phyloP scores from a whole-genome alignment of 2,113 vertebrate species.

The Narcine bancroftii region DNA sequence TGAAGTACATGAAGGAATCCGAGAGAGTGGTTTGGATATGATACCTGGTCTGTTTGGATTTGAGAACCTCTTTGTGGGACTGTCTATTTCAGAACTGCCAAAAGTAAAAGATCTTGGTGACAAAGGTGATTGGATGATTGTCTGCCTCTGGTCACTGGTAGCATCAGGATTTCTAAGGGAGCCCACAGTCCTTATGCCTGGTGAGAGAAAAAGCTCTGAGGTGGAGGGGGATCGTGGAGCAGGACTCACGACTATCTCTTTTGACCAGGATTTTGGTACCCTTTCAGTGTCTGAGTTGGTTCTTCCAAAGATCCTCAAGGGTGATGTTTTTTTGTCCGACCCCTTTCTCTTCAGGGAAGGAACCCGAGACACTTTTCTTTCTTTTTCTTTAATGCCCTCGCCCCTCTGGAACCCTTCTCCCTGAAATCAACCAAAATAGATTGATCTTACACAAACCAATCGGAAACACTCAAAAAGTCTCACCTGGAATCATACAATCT shows the following conservation, averaged over 20 bases:
- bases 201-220: constrained; percentile 41
- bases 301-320: background rate
- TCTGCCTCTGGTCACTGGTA: background rate
- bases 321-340: constrained; percentile 46
- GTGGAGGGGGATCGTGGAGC: constrained; percentile 39
- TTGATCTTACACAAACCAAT: background rate
- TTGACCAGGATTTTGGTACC: background rate
- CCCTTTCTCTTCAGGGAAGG: constrained; percentile 58
- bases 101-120: background rate
- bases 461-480: background rate
- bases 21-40: background rate
- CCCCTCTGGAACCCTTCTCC: constrained; percentile 54
- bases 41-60: background rate
- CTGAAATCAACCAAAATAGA: background rate
- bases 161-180: background rate
- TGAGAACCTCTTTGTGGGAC: background rate
- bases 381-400: constrained; percentile 44
- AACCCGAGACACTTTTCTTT: constrained; percentile 49
- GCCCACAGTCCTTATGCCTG: constrained; percentile 38
- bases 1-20: background rate
- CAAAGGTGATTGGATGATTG: background rate
- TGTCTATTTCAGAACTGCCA: too few relatives aligned
- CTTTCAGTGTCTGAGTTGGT: background rate
- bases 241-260: background rate
- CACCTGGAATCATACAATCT: too few relatives aligned